Evolutionary conservation across 2,113 vertebrate genomes (phyloP), one percentile per base, ranked within the genome.

Genomic region (Cebus imitator): DNA sequence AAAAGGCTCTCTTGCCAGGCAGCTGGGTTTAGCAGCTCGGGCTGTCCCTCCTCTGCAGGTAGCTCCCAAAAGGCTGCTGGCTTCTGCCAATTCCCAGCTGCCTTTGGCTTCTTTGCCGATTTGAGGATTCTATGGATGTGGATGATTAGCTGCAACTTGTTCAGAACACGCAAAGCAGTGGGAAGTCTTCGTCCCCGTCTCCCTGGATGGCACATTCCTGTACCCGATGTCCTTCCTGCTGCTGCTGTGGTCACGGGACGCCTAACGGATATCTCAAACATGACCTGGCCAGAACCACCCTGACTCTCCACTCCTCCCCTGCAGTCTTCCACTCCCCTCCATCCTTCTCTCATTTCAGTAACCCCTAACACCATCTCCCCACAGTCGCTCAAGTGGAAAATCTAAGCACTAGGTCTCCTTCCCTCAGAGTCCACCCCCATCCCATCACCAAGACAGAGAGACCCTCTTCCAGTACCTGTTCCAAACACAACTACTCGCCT

Each of bases 201-300:
- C 30, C 66, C 43, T 37, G 48, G 50, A 52, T 1, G 16, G 23
- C 27, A 40, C 9, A 0, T 7, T 40, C 0, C 0, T 1, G 18
- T 13, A 16, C 10, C 78, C 32, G 5, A 1, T 9, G 4, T 30
- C 32, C 58, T 35, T 79, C 52, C 20, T 2, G 87, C 52, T 27
- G 4, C 5, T 30, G 61, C 61, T 64, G 61, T 14, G 17, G 40
- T 27, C 58, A 50, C 0, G 2, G 4, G 48, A 70, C 10, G 8
- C 17, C 20, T 3, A 16, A 37, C 0, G 13, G 55, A 35, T 2
- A 23, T 12, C 50, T 84, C 72, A 48, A 23, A 83, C 1, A 0
- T 1, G 9, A 80, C 5, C 25, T 16, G 45, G 48, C 57, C 18
- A 72, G 87, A 68, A 85, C 66, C 35, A 43, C 14, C 57, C 50